Evolutionary conservation across 2,888 invertebrate species (phyloP), one percentile per base, ranked within the genome.

Genomic region (Mythimna vitellina): DNA sequence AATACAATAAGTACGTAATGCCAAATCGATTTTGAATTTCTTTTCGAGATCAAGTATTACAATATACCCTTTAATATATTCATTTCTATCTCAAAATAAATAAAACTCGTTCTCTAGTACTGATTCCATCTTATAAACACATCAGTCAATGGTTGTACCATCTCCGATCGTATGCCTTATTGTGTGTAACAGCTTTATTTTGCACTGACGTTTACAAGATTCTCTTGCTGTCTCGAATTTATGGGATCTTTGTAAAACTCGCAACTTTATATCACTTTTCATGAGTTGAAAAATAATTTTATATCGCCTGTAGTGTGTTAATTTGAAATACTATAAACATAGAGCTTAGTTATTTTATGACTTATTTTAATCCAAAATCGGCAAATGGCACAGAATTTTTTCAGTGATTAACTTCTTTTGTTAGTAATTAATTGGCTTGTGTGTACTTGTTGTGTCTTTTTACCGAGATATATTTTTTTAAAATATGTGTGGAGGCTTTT

Each of bases 121-220:
- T 65, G 49, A 74, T 82, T 78, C 64, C 17, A 69, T 71, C 65
- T 69, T 79, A 82, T 75, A 75, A 79, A 82, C 67, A 70, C 70
- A 79, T 80, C 80, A 79, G 81, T 76, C 75, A 58, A 65, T 60
- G 83, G 65, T 78, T 35, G 68, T 74, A 76, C 78, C 78, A 38
- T 74, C 73, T 66, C 70, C 85, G 78, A 86, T 82, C 86, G 84
- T 89, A 89, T 90, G 90, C 90, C 89, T 87, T 88, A 86, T 87
- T 89, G 87, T 85, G 86, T 84, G 83, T 86, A 91, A 92, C 93
- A 92, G 91, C 92, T 93, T 93, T 92, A 94, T 93, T 91, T 89
- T 87, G 86, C 89, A 90, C 90, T 91, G 94, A 93, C 92, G 91
- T 83, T 85, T 85, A 88, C 91, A 93, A 92, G 92, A 92, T 90